Evolutionary conservation across 2,113 vertebrate species (phyloP).

Genomic region (Galbula dea): DNA sequence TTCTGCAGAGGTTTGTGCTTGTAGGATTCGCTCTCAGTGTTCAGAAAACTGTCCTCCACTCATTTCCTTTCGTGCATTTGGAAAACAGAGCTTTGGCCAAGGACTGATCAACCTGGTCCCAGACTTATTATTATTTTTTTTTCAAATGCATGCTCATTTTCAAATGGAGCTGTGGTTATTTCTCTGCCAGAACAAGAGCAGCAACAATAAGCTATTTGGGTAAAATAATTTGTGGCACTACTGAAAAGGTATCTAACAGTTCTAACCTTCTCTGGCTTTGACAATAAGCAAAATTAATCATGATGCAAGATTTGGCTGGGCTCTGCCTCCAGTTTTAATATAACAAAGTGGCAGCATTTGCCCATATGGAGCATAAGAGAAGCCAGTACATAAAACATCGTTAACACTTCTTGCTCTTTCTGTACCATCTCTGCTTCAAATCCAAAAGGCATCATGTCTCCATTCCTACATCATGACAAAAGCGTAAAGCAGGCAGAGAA

Average conservation of each 20-base stretch:
- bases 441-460: not conserved
- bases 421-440: slow-evolving; percentile 7
- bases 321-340: not conserved
- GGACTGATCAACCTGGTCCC: not conserved
- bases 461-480: not conserved
- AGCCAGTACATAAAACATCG: not conserved
- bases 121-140: not conserved
- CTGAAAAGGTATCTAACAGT: not conserved
- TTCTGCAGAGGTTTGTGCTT: not conserved
- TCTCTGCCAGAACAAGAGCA: not conserved
- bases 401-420: slow-evolving; percentile 28
- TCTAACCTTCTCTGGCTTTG: not conserved
- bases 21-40: not conserved
- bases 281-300: slow-evolving; percentile 11
- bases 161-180: not conserved
- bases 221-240: not conserved
- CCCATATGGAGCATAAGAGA: not conserved
- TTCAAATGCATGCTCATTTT: not conserved
- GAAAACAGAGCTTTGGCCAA: not conserved
- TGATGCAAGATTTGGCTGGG: not conserved
- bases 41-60: not conserved
- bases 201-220: not conserved
- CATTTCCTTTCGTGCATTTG: not conserved
- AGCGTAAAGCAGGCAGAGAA: not conserved
- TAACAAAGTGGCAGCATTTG: slow-evolving; percentile 1